Base-by-base conservation (phyloP, 1,140 invertebrate species). In the Hestina assimilis region DNA sequence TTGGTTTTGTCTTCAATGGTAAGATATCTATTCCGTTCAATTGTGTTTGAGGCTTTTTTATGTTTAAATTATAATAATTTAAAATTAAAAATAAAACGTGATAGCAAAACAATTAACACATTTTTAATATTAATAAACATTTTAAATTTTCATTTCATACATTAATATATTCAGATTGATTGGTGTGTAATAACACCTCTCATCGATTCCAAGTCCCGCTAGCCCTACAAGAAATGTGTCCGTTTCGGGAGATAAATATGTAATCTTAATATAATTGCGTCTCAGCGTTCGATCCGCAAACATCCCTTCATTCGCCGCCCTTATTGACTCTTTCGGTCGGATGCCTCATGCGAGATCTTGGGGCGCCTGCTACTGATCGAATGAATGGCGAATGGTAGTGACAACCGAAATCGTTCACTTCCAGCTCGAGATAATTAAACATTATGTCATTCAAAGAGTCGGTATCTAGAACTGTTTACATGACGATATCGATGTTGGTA, bases 181-280 rank as follows among this genome's bases (percentile, higher is more conserved):
- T 45, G 9, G 9, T 26, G 15, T n/a, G 50, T 66, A 51, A 28
- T 46, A 69, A 29, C 67, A 64, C 12, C 77, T 78, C 73, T 53
- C 59, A 12, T 42, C 2, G 54, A 35, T 11, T 61, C 24, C 12
- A 51, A 4, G 51, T 29, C 20, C 42, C 7, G 14, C 21, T 54
- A 65, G 59, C 70, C 78, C 69, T 65, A 73, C 65, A 76, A 79
- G 69, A 79, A 76, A 79, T 72, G 66, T 69, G 63, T 75, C 68
- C 67, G 64, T 73, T 70, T 73, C 68, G 51, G 63, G 70, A 79
- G 78, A 83, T 82, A 83, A 82, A 86, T 83, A 81, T 78, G 74
- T 86, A 86, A 86, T 86, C 80, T 86, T 80, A 74, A 81, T 75
- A 83, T 86, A 83, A 86, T 83, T 83, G 82, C 66, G 72, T 73